Percentiles rank a stretch among this genome's conserved stretches.
These are phyloP conservation scores for Drosophila serrata DNA, from an alignment of 1,140 invertebrate species.

Conservation along the genomic window DNA sequence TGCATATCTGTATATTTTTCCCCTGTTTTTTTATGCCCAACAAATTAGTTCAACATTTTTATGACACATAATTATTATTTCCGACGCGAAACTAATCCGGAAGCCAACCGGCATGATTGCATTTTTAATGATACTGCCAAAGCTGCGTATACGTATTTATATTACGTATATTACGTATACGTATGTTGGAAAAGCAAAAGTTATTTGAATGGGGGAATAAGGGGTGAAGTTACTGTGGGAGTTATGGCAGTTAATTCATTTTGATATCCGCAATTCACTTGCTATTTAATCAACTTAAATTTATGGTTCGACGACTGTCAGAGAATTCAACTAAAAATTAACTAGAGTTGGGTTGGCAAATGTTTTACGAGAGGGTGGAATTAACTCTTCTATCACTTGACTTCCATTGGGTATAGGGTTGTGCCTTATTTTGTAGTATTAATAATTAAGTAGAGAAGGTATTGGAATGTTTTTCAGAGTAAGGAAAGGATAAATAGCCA, in stretches of 20 bases:
- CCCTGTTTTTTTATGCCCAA: background rate
- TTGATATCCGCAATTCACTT: conserved; percentile 49
- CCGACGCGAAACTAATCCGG: conserved; percentile 22
- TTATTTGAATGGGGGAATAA: background rate
- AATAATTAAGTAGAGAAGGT: background rate
- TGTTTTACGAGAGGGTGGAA: too few species aligned
- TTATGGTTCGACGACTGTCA: conserved; percentile 20
- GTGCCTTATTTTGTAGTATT: background rate
- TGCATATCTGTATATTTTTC: background rate
- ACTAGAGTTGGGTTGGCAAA: background rate
- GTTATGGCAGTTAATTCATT: conserved; percentile 36
- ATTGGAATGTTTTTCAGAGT: background rate
- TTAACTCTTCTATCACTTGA: background rate
- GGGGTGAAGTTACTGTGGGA: background rate
- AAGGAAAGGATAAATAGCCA: background rate
- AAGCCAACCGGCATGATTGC: background rate
- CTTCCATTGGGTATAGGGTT: background rate
- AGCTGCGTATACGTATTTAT: conserved; percentile 41
- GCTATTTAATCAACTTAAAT: conserved; percentile 67
- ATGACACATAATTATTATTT: conserved; percentile 12
- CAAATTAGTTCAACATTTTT: conserved; percentile 4
- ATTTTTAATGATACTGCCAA: conserved; percentile 29
- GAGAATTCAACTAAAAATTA: conserved; percentile 12
- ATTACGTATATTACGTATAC: background rate
- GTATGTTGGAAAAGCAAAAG: background rate